These are phyloP conservation scores for Lasaia peninsularis DNA, from an alignment of 1,140 invertebrate species.

Conservation along the genomic window DNA sequence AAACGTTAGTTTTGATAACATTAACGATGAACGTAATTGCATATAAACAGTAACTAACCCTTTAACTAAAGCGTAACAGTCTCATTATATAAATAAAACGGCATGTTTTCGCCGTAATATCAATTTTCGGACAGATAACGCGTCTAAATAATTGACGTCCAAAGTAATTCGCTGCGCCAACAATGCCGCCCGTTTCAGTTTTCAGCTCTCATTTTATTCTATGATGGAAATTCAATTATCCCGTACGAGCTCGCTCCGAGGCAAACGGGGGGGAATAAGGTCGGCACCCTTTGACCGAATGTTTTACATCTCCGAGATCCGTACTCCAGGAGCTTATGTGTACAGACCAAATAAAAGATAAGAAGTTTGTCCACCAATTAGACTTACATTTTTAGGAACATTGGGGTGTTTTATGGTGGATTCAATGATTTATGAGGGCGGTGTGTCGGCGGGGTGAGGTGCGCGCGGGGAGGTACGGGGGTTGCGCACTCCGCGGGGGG, in stretches of 20 bases:
- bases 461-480: constrained; percentile 43
- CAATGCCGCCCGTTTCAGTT: constrained; percentile 73
- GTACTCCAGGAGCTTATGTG: constrained; percentile 32
- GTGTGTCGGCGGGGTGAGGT: constrained; percentile 48
- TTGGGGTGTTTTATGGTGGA: constrained; percentile 72
- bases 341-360: constrained; percentile 51
- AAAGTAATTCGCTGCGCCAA: constrained; percentile 70
- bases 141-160: constrained; percentile 71
- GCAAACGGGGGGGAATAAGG: constrained; percentile 46
- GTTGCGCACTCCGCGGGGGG: constrained; percentile 57
- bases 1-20: constrained; percentile 11
- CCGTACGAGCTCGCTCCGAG: constrained; percentile 54
- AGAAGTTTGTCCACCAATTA: constrained; percentile 66
- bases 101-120: constrained; percentile 52
- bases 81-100: constrained; percentile 35
- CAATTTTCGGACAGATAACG: constrained; percentile 62
- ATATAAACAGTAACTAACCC: constrained; percentile 27
- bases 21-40: constrained; percentile 18
- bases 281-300: constrained; percentile 57
- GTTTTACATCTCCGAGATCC: constrained; percentile 59
- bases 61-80: constrained; percentile 29
- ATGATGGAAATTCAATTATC: constrained; percentile 76
- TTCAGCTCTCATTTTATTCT: constrained; percentile 72
- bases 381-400: constrained; percentile 73
- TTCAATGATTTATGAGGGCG: constrained; percentile 75